Conservation (phyloP, 2,888 invertebrate species). For the Pterostichus niger region DNA sequence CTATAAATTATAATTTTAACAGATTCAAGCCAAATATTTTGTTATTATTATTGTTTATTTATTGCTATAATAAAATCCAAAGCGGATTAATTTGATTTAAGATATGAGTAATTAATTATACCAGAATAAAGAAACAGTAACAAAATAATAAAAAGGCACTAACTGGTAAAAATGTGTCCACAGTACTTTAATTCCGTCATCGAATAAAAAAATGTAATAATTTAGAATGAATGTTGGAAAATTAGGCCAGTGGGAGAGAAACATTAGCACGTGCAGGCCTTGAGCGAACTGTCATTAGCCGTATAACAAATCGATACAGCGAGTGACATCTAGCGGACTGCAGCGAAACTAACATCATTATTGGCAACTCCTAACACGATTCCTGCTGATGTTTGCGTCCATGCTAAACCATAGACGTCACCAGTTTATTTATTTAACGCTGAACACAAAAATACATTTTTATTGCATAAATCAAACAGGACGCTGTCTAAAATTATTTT, state of each 20-base stretch:
- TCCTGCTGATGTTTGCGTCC: slow-evolving; percentile 22
- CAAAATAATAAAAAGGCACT: slow-evolving; percentile 43
- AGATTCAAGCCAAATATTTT: slow-evolving; percentile 1
- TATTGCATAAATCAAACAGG: no score
- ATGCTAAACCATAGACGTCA: background rate
- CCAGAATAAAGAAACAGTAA: slow-evolving; percentile 29
- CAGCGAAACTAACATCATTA: slow-evolving; percentile 5
- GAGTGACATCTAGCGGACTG: slow-evolving; percentile 34
- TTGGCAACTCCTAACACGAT: slow-evolving; percentile 6
- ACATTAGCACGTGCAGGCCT: slow-evolving; percentile 64
- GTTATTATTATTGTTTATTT: slow-evolving; percentile 10
- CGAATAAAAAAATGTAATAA: slow-evolving; percentile 56
- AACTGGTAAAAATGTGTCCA: slow-evolving; percentile 17
- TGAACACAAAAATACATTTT: no score
- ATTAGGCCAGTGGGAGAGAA: slow-evolving; percentile 62
- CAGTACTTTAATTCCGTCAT: slow-evolving; percentile 50
- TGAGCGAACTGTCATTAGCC: slow-evolving; percentile 41
- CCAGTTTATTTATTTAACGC: no score
- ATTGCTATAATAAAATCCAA: slow-evolving; percentile 15
- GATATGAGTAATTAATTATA: slow-evolving; percentile 9
- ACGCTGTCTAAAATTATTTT: no score
- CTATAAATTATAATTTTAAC: background rate
- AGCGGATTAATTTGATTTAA: background rate
- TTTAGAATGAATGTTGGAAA: slow-evolving; percentile 61
- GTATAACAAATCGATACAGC: slow-evolving; percentile 6